These are phyloP conservation scores for Strigamia maritima DNA, from an alignment of 2,888 invertebrate genomes.

Conservation along the genomic window DNA sequence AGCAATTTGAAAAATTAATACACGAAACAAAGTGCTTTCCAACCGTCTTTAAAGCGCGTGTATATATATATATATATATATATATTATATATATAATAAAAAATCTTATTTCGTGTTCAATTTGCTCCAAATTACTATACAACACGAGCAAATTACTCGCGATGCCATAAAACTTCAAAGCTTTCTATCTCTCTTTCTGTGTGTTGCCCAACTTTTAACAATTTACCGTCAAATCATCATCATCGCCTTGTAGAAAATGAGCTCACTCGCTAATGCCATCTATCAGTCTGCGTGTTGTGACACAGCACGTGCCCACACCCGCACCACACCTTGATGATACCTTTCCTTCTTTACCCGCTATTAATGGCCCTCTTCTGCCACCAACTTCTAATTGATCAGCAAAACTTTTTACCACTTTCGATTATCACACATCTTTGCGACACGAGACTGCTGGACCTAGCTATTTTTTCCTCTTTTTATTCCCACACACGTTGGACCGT, in stretches of 20 bases:
- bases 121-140: constrained; percentile 26
- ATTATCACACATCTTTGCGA: constrained; percentile 29
- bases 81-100: background rate
- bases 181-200: background rate
- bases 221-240: constrained; percentile 13
- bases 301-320: background rate
- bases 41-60: background rate
- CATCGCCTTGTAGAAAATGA: background rate
- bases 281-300: background rate
- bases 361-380: background rate
- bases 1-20: background rate
- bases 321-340: constrained; percentile 28
- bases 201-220: constrained; percentile 22
- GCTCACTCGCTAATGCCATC: constrained; percentile 24
- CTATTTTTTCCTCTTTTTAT: background rate
- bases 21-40: background rate
- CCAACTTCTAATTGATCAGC: constrained; percentile 25
- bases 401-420: constrained; percentile 26
- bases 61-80: background rate
- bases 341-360: constrained; percentile 10
- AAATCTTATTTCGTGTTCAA: constrained; percentile 31
- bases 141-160: background rate
- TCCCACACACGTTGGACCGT: constrained; percentile 26
- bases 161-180: constrained; percentile 21
- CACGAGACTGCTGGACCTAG: background rate